These are phyloP conservation scores for Ophiodon elongatus DNA, from an alignment of 2,113 vertebrate genomes.

Conservation along the genomic window DNA sequence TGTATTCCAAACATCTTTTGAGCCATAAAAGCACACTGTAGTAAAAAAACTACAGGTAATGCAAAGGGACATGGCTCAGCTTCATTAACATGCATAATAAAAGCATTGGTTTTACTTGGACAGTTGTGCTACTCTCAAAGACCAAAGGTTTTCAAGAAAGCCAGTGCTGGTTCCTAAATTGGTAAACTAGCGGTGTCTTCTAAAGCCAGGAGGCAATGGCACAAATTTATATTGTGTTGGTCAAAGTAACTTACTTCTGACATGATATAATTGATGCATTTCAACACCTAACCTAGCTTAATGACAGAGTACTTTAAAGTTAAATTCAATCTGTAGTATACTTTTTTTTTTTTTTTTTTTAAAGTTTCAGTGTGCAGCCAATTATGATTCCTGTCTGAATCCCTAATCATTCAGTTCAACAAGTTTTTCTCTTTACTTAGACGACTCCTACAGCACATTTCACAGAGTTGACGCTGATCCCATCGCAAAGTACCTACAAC, in stretches of 20 bases:
- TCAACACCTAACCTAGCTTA: not conserved
- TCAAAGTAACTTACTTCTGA: not conserved
- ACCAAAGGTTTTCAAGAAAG: not conserved
- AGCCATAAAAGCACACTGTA: not conserved
- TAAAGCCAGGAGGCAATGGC: not conserved
- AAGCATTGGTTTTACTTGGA: not conserved
- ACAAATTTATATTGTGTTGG: not conserved
- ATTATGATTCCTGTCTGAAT: not conserved
- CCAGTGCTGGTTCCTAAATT: not conserved
- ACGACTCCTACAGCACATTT: constrained; percentile 68
- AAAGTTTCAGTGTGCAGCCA: too few species aligned
- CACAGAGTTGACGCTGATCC: constrained; percentile 63
- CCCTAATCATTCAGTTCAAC: not conserved
- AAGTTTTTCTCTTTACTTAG: constrained; percentile 36
- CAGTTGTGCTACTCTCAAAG: not conserved
- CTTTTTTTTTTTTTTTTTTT: too few species aligned
- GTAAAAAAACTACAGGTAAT: not conserved
- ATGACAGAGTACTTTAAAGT: not conserved
- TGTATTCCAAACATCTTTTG: not conserved
- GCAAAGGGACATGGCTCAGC: not conserved
- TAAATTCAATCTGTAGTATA: not conserved
- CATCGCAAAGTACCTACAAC: constrained; percentile 64
- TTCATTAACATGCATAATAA: not conserved
- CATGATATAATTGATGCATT: not conserved
- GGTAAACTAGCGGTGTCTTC: not conserved